Percentiles rank a stretch among this genome's conserved stretches.
phyloP scores from a whole-genome alignment of 2,113 vertebrate genomes.

The Colinus virginianus region DNA sequence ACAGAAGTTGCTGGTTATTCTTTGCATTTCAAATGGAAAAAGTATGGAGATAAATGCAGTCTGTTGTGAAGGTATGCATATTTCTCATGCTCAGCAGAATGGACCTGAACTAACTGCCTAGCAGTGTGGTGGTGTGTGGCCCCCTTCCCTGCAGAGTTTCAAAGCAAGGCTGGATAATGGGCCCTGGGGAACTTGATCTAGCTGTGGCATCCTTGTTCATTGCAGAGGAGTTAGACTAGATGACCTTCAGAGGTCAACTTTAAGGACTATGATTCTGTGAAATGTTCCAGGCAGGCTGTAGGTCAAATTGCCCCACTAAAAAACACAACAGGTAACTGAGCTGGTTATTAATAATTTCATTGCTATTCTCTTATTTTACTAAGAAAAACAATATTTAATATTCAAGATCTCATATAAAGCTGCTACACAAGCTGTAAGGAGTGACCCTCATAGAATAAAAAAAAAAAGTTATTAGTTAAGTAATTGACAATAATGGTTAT shows the following conservation, averaged over 20 bases:
- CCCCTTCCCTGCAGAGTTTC: no score
- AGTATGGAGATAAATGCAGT: not conserved
- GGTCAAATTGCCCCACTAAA: not conserved
- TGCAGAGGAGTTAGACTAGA: no score
- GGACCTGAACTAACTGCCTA: not conserved
- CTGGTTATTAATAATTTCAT: not conserved
- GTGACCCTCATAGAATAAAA: not conserved
- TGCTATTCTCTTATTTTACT: not conserved
- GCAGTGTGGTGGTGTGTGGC: no score
- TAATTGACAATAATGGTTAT: not conserved
- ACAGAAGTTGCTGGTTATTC: not conserved
- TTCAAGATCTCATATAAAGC: not conserved
- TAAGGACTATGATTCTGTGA: not conserved
- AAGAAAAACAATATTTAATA: not conserved
- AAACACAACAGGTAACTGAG: not conserved
- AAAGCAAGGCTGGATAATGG: no score
- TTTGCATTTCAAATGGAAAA: not conserved
- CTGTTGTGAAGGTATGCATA: not conserved
- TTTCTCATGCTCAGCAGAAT: not conserved
- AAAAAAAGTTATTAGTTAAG: slow-evolving; percentile 21
- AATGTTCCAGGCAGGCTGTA: not conserved
- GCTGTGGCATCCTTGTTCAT: no score
- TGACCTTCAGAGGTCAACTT: no score
- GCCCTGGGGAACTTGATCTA: no score
- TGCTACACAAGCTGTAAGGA: not conserved